Evolutionary conservation across 2,797 vertebrate genomes (phyloP).

Genomic region (Tokudaia tokunoshimensis): DNA sequence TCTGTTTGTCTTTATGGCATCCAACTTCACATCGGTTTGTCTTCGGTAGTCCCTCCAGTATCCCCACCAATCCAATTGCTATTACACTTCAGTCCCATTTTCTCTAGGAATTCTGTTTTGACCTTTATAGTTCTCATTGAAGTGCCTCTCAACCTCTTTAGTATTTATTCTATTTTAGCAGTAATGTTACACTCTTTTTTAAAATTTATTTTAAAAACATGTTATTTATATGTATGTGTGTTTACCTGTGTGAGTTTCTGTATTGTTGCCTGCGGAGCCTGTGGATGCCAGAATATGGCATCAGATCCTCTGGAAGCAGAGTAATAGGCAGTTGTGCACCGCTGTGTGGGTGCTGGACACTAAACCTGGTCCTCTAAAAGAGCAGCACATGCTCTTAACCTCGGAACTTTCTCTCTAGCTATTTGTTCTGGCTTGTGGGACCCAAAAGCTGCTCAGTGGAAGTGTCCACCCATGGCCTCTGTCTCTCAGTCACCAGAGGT

Average conservation of each 20-base stretch:
- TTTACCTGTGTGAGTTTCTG: background rate
- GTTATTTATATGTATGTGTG: background rate
- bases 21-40: background rate
- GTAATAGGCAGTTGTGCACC: background rate
- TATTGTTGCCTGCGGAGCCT: background rate
- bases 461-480: background rate
- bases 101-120: slow-evolving; percentile 8
- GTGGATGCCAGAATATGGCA: background rate
- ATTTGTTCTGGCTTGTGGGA: background rate
- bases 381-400: background rate
- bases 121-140: background rate
- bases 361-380: background rate
- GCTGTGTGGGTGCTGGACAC: background rate
- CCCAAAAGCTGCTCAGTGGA: background rate
- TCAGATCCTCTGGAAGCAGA: background rate
- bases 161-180: background rate
- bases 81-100: background rate
- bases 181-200: background rate
- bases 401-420: background rate
- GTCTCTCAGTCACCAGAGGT: background rate
- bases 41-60: background rate
- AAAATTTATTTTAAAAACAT: background rate
- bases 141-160: background rate
- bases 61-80: background rate
- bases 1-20: background rate